phyloP scores from a whole-genome alignment of 2,888 invertebrate species.

The Hemithea aestivaria region DNA sequence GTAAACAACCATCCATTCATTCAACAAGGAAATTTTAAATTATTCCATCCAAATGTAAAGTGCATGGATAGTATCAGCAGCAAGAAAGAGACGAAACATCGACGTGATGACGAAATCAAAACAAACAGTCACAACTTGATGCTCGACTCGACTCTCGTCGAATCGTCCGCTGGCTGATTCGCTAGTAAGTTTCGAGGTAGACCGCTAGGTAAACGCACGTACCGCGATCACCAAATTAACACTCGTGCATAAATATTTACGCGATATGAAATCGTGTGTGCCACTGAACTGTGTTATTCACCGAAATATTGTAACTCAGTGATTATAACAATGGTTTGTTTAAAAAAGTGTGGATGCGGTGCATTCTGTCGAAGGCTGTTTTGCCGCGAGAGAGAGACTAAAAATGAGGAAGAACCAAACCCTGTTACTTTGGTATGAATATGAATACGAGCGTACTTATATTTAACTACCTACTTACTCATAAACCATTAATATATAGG shows the following conservation, averaged over 20 bases:
- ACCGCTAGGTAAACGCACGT: not conserved
- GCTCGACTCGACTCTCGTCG: too few species aligned
- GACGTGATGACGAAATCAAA: conserved; percentile 16
- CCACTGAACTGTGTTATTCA: conserved; percentile 19
- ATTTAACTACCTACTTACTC: not conserved
- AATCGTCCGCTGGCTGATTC: too few species aligned
- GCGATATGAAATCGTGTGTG: conserved; percentile 41
- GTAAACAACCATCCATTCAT: too few species aligned
- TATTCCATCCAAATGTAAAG: too few species aligned
- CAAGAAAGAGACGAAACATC: conserved; percentile 11
- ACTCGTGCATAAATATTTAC: conserved; percentile 39
- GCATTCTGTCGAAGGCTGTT: conserved; percentile 61
- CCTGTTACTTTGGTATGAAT: conserved; percentile 19
- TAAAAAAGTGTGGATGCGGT: conserved; percentile 54
- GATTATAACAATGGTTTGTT: conserved; percentile 44
- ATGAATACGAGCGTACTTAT: not conserved
- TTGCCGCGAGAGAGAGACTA: conserved; percentile 44
- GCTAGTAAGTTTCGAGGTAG: too few species aligned
- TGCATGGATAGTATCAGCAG: conserved; percentile 1
- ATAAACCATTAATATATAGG: too few species aligned
- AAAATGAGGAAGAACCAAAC: conserved; percentile 24
- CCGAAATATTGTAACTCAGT: conserved; percentile 22
- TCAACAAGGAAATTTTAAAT: too few species aligned
- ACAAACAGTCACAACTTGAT: conserved; percentile 22
- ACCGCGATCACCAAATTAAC: not conserved